A percentile compares a stretch with the other conserved stretches of the same genome.
phyloP scores from a whole-genome alignment of 37 sponge, comb jelly and placozoan genomes.

The Crambe crambe region DNA sequence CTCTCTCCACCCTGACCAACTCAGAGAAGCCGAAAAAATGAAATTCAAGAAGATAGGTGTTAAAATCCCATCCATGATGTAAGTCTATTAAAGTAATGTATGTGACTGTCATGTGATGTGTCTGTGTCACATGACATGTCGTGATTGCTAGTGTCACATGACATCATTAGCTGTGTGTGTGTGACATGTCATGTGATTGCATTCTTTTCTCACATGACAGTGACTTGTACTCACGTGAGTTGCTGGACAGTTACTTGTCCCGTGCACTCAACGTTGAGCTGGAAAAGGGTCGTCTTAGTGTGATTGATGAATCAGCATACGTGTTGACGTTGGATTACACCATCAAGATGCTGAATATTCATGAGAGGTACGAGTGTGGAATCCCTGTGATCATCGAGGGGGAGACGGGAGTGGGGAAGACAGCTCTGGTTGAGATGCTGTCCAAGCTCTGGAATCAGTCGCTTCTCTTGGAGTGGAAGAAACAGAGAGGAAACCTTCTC shows the following conservation, averaged over 20 bases:
- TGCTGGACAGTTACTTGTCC: slow-evolving; percentile 68
- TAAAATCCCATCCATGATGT: slow-evolving; percentile 58
- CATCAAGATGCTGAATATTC: slow-evolving; percentile 78
- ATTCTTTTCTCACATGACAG: slow-evolving; percentile 21
- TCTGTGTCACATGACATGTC: neutral
- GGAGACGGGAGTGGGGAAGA: slow-evolving; percentile 97
- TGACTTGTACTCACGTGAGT: slow-evolving; percentile 56
- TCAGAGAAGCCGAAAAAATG: slow-evolving; percentile 26
- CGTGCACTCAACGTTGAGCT: slow-evolving; percentile 68
- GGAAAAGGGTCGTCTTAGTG: slow-evolving; percentile 47
- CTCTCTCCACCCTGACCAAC: slow-evolving; percentile 68
- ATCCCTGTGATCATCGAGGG: slow-evolving; percentile 94
- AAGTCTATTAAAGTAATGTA: neutral
- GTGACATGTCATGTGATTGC: neutral
- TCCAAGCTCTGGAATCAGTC: slow-evolving; percentile 83
- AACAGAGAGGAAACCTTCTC: slow-evolving; percentile 19
- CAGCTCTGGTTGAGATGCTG: slow-evolving; percentile 87
- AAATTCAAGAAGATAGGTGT: slow-evolving; percentile 50
- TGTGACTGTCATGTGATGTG: neutral
- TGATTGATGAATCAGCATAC: slow-evolving; percentile 79
- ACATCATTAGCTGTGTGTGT: neutral
- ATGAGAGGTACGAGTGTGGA: slow-evolving; percentile 73
- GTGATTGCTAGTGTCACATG: neutral
- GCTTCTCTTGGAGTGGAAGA: slow-evolving; percentile 60
- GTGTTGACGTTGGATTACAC: slow-evolving; percentile 92